Evolutionary conservation across 2,113 vertebrate genomes (phyloP), one percentile per base, ranked within the genome.

Genomic region (Lagenorhynchus albirostris): DNA sequence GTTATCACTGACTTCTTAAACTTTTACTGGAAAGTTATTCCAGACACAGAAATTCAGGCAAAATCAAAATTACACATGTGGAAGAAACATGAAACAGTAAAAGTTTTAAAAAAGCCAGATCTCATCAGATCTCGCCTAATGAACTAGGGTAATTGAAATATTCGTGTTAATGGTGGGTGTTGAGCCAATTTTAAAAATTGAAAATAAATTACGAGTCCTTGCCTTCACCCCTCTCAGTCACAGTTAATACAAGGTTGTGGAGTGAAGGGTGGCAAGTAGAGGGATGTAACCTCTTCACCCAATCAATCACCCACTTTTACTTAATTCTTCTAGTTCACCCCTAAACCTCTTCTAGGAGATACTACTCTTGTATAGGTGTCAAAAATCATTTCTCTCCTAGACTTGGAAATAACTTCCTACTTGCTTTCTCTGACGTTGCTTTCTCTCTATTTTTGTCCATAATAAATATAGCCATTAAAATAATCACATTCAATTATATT

Each of bases 1-100:
- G 92, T 95, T 97, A 95, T 80, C 82, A 74, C 41, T 93, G 95
- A 97, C 97, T 96, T 98, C 86, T 97, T 95, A 93, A 98, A 97
- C 82, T 95, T 95, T 97, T 58, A 62, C 41, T 81, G 9, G 31
- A n/a, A 80, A 91, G 92, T 92, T 96, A 70, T 77, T 60, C 53
- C 89, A 96, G 86, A 94, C 44, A 76, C 2, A 71, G 58, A 86
- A 79, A 97, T 80, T 93, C 8, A 86, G 50, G 55, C n/a, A 84
- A 93, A 94, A 85, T 89, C 50, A 33, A 93, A 89, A 87, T 86
- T n/a, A 76, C 29, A 84, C 41, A 50, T 11, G 65, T 26, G 50
- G 82, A 55, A 90, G 79, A 71, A 93, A 71, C 82, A 58, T 63
- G 62, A 18, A 60, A 83, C 63, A 94, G 87, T 79, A 80, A 86